These are phyloP conservation scores for Nomada ruficornis DNA, from an alignment of 2,888 invertebrate genomes.

Conservation along the genomic window DNA sequence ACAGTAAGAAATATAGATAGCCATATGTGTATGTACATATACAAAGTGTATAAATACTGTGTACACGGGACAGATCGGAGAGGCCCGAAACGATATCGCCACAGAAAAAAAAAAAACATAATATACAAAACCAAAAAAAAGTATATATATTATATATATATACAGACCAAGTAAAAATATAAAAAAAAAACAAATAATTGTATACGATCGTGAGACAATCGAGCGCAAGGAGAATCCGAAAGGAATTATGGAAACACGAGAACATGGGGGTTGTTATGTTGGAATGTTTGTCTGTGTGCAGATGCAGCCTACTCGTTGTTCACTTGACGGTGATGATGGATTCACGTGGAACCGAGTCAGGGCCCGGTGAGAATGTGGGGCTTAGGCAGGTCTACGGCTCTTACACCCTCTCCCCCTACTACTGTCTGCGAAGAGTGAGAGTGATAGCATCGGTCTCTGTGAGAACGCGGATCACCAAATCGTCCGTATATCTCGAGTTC, in stretches of 20 bases:
- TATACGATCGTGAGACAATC: conserved; percentile 26
- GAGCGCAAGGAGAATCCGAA: conserved; percentile 51
- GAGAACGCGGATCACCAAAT: conserved; percentile 49
- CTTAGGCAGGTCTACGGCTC: conserved; percentile 82
- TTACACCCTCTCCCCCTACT: conserved; percentile 61
- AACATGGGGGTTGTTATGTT: conserved; percentile 82
- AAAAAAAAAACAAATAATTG: conserved; percentile 34
- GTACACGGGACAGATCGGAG: conserved; percentile 52
- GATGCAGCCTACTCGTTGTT: conserved; percentile 84
- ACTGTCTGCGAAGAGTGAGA: conserved; percentile 70
- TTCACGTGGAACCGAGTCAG: conserved; percentile 78
- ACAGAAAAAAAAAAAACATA: conserved; percentile 11
- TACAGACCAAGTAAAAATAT: conserved; percentile 20
- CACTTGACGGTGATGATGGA: conserved; percentile 82
- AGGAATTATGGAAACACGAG: conserved; percentile 45
- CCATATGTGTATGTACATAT: conserved; percentile 27
- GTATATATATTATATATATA: conserved; percentile 7
- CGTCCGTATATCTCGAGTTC: conserved; percentile 52
- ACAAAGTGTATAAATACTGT: conserved; percentile 26
- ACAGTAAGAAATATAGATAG: conserved; percentile 31
- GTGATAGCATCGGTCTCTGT: conserved; percentile 61
- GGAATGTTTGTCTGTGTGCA: conserved; percentile 85
- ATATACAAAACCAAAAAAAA: conserved; percentile 18
- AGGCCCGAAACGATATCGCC: conserved; percentile 42
- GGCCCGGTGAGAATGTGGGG: conserved; percentile 76